Evolutionary conservation across 2,797 vertebrate species (phyloP), one percentile per base, ranked within the genome.

Genomic region (Anniella stebbinsi): DNA sequence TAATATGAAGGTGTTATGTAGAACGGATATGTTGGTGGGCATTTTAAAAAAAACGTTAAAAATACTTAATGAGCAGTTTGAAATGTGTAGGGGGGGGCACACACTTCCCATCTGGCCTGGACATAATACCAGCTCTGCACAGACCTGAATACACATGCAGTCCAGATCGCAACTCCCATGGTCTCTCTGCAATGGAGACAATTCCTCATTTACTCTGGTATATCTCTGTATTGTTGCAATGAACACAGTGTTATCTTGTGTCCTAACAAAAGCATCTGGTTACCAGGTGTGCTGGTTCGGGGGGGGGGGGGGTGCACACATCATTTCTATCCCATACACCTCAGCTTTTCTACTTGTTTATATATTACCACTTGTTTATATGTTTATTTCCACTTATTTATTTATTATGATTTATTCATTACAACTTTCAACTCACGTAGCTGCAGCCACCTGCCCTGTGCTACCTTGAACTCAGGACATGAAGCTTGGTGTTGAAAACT

Each of bases 241-340:
- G 28, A 78, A 57, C 18, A 38, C 63, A 30, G 12, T 54, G 13
- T 13, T 11, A 2, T 25, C 41, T 33, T 80, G 51, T 28, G 48
- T 89, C 30, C 1, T 63, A 66, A 89, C 72, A 23, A 89, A 75
- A 63, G 60, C 84, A 83, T 82, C 60, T 86, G 76, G 69, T 75
- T 36, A 28, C 9, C 87, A 88, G 66, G 15, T 80, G 66, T 73
- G 30, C 51, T 77, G 48, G 54, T 2, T 28, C 36, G 36, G 23
- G 2, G 5, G 10, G 3, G 45, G 6, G 3, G 45, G n/a, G n/a
- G n/a, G n/a, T n/a, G n/a, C 33, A 87, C 28, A 23, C 25, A 17
- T 1, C 17, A 41, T 38, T 63, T 73, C 33, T 51, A 2, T 33
- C 15, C 45, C 38, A 17, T 84, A 51, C 12, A 57, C 54, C 54